Base-by-base conservation (phyloP, 2,888 invertebrate genomes). In the Trichogramma dendrolimi region DNA sequence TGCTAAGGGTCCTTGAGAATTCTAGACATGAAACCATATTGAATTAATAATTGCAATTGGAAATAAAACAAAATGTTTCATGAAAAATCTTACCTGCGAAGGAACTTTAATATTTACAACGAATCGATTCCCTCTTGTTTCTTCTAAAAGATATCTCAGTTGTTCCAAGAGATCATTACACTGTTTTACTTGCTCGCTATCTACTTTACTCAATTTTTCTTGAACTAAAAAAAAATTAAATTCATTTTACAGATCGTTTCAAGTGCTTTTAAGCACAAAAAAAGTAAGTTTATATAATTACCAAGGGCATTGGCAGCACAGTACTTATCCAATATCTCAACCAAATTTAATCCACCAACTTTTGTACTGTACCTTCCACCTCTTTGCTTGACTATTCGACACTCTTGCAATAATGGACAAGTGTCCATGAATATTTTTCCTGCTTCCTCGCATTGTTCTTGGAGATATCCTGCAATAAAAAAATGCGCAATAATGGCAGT, bases 71-170 rank as follows among this genome's bases (percentile, higher is more conserved):
- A 40, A 49, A 7, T 5, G 39, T 40, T 47, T 48, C 11, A 40
- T 47, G 50, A 7, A 14, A 38, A 46, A 10, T 49, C 10, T 59
- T 66, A 71, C 75, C 70, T 74, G 73, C 11, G 75, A 68, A 14
- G 78, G 78, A 44, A 79, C 76, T 68, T 75, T 79, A 27, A 79
- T 79, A 66, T 79, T 79, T 14, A 78, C 76, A 39, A 76, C 73
- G 65, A 79, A 76, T 43, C 76, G 75, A 46, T 64, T 61, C n/a
- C 63, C 58, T 58, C 62, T 66, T 27, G 75, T 71, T 59, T 74
- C 75, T 54, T 77, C 80, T 4, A 79, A 70, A 4, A 80, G 68
- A 64, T 75, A 75, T 49, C 71, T 74, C 5, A 80, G 60, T 47
- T 79, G 75, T n/a, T 78, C 78, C 8, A 75, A 50, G 47, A 79